Percentiles rank a stretch among this genome's conserved stretches.
phyloP scores from a whole-genome alignment of 2,113 vertebrate genomes.

The Etheostoma spectabile region DNA sequence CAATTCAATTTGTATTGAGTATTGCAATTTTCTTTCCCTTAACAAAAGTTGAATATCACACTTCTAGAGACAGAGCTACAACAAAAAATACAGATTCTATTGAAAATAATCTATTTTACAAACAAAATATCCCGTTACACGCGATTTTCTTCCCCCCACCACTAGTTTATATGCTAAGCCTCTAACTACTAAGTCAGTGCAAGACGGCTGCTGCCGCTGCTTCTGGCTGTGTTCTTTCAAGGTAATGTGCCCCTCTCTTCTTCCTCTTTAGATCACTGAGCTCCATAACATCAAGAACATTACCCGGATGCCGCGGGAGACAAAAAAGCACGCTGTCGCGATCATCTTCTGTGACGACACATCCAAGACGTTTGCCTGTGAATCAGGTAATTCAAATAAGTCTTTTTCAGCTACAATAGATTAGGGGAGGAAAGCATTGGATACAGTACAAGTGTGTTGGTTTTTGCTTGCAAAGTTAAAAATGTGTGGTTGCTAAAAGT shows the following conservation, averaged over 20 bases:
- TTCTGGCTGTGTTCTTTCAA: conserved; percentile 61
- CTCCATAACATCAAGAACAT: conserved; percentile 98
- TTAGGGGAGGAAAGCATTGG: background rate
- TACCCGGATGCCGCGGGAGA: conserved; percentile 96
- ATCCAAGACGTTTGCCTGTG: conserved; percentile 98
- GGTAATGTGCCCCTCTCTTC: conserved; percentile 72
- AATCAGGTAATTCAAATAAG: conserved; percentile 90
- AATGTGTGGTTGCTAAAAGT: conserved; percentile 16
- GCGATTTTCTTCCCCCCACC: too few relatives aligned
- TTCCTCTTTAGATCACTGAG: conserved; percentile 92
- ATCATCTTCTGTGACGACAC: conserved; percentile 99
- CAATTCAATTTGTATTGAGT: too few relatives aligned
- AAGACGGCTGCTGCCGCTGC: conserved; percentile 30
- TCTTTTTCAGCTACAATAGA: conserved; percentile 2
- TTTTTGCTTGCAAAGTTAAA: background rate
- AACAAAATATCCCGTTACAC: too few relatives aligned
- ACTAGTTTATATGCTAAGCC: conserved; percentile 31
- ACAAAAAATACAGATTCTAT: too few relatives aligned
- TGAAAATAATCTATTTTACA: too few relatives aligned
- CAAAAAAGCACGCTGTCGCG: conserved; percentile 97
- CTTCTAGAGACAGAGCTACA: too few relatives aligned
- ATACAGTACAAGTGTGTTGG: background rate
- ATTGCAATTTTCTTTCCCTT: too few relatives aligned
- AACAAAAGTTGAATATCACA: too few relatives aligned
- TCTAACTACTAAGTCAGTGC: conserved; percentile 46